Evolutionary conservation across 92 coral and sea anemone genomes (phyloP), one percentile per base, ranked within the genome.

Genomic region (Parazoanthus swiftii): DNA sequence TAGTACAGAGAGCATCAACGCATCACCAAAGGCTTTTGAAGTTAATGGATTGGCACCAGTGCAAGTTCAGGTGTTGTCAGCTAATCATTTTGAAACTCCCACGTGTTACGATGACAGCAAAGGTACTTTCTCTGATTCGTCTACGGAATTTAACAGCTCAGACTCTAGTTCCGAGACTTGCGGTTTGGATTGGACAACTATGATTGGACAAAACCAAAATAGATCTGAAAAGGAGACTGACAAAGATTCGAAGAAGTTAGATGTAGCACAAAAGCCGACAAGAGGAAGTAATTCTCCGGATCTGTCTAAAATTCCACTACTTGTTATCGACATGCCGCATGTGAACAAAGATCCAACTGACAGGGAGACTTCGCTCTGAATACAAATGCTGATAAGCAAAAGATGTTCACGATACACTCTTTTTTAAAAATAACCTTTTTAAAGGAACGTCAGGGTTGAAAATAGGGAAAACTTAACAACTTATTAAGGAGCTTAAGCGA

Each of bases 1-100:
- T 1, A 94, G 95, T 51, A 85, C 91, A 85, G 98, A 94, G 67
- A 93, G 93, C 73, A 23, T 94, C 44, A 88, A 88, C 15, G 48
- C 90, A 1, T 56, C 91, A 79, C 78, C 90, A 3, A 82, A 81
- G 37, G 81, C 85, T 33, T 48, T 89, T 21, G 78, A 86, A 0
- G 76, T 74, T 58, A 56, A 54, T 36, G 88, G 90, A 29, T 16
- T 54, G 23, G 80, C 92, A 51, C 94, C 92, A n/a, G 83, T 86
- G 36, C 95, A 93, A 65, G 79, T 29, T 21, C 79, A 71, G 43
- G 65, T 72, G 8, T 15, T 84, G 38, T 7, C 68, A 18, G 9
- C 14, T 16, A 44, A 84, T 56, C 67, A 46, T 7, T 84, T 72
- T 25, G 77, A 71, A 48, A 68, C 78, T 48, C 77, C 78, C 23